These are phyloP conservation scores for Anhinga anhinga DNA, from an alignment of 2,113 vertebrate species.

Conservation along the genomic window DNA sequence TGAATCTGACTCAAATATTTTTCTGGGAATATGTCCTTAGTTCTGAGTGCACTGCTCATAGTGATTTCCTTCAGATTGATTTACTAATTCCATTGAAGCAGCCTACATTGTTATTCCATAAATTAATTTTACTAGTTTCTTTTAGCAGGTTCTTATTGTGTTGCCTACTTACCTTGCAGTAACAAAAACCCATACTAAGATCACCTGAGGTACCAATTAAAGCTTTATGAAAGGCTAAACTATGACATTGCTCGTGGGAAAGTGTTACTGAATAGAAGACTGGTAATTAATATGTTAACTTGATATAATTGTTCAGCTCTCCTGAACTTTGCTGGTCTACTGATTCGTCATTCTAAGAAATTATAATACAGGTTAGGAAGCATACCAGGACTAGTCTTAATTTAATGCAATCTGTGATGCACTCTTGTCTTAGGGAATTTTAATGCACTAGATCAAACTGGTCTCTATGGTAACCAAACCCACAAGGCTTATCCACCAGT, in stretches of 20 bases:
- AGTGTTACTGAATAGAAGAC: background rate
- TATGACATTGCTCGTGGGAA: background rate
- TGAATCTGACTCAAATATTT: background rate
- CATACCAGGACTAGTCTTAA: background rate
- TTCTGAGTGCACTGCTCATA: background rate
- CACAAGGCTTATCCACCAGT: background rate
- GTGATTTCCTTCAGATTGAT: background rate
- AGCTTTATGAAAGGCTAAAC: background rate
- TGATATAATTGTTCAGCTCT: background rate
- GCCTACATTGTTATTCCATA: background rate
- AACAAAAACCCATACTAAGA: background rate
- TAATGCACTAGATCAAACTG: background rate
- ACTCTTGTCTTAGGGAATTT: background rate
- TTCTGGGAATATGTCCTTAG: background rate
- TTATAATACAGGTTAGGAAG: background rate
- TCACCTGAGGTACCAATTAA: conserved; percentile 13
- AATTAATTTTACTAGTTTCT: background rate
- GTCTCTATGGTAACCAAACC: background rate
- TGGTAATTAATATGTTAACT: background rate
- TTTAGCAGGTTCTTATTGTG: background rate
- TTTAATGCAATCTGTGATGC: background rate
- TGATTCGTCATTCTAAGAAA: background rate
- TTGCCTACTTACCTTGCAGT: background rate
- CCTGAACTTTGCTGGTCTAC: background rate
- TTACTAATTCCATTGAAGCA: background rate